A percentile compares a stretch with the other conserved stretches of the same genome.
Evolutionary conservation across 37 sponge, comb jelly and placozoan genomes (phyloP).

Genomic region (Agelas oroides): DNA sequence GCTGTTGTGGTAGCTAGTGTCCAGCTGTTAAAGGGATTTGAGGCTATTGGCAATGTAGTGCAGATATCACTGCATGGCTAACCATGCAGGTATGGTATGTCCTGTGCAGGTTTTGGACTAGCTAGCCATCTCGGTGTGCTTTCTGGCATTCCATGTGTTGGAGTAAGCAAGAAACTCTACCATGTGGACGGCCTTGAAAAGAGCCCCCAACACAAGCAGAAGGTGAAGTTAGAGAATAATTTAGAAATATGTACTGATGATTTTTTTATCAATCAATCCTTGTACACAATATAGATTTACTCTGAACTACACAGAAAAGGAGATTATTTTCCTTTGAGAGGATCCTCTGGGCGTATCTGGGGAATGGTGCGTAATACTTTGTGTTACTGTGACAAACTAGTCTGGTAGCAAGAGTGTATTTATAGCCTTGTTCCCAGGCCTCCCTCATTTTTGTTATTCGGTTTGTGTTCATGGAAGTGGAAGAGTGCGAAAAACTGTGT

Average conservation of each 20-base stretch:
- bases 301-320: constrained; percentile 60
- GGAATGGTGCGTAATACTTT: constrained; percentile 65
- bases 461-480: too few relatives aligned
- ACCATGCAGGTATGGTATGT: too few relatives aligned
- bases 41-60: too few relatives aligned
- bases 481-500: too few relatives aligned
- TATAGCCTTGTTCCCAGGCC: too few relatives aligned
- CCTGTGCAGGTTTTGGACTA: constrained; percentile 90
- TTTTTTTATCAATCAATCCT: neutral
- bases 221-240: constrained; percentile 23
- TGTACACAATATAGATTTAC: constrained; percentile 10
- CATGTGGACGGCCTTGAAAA: constrained; percentile 82
- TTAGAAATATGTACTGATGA: neutral
- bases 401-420: too few relatives aligned
- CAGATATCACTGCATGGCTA: too few relatives aligned
- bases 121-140: constrained; percentile 95
- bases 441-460: too few relatives aligned
- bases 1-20: too few relatives aligned
- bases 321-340: constrained; percentile 76
- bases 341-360: constrained; percentile 72
- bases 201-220: constrained; percentile 51
- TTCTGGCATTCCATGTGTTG: constrained; percentile 91
- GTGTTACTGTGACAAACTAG: too few relatives aligned
- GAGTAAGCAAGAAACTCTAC: constrained; percentile 93
- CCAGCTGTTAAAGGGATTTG: too few relatives aligned